Evolutionary conservation across 2,113 vertebrate species (phyloP), one percentile per base, ranked within the genome.

Genomic region (Lota lota): DNA sequence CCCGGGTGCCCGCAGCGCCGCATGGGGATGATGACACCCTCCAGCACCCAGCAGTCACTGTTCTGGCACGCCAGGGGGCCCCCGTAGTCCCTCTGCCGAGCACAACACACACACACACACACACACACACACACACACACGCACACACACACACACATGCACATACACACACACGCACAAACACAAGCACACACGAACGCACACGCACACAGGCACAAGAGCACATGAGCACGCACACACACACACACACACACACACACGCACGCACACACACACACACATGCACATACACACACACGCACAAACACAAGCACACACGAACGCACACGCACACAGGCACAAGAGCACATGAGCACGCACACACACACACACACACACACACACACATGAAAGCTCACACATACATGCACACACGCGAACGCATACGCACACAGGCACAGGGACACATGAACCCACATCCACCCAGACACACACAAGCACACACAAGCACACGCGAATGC

Each of bases 31-130:
- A 98, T 98, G 62, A 98, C 93, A 0, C 97, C 97, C 79, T 98
- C 93, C 6, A 99, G 90, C 59, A 99, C 97, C 97, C 97, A 99
- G 90, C 97, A 99, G 80, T 97, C 92, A 0, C 92, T 93, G 0
- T 94, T 95, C 81, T 95, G 91, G 86, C 97, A 98, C 67, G 94
- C 95, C 73, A 98, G 88, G 0, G 97, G 97, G 5, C 97, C 96
- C 0, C 97, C 97, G 0, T 98, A 98, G 87, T 99, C 97, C 18
- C 94, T 93, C 97, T 98, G 88, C 75, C 86, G 82, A 79, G 53
- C 72, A n/a, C n/a, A n/a, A 24, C 24, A 24, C 24, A 24, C 2
- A 24, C 24, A 28, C 28, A 28, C 28, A 33, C 28, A 33, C 28
- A 33, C 28, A 33, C 1, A 6, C 28, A 33, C 7, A 6, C 4